Evolutionary conservation across 1,140 invertebrate genomes (phyloP).

Genomic region (Eulimnadia texana): DNA sequence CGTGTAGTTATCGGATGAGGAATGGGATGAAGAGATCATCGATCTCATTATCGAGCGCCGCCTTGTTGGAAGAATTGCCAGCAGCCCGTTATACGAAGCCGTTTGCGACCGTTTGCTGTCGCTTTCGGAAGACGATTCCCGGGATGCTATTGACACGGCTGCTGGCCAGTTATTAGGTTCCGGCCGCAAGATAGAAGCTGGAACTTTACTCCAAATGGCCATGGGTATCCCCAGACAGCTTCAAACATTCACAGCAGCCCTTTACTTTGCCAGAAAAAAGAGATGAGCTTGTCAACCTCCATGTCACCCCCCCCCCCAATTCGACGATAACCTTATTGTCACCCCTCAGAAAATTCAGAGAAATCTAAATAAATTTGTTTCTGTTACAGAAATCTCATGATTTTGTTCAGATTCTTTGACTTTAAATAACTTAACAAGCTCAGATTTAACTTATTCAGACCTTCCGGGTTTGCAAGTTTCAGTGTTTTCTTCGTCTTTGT

Average conservation of each 20-base stretch:
- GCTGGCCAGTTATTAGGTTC: background rate
- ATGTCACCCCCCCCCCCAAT: background rate
- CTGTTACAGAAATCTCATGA: no score
- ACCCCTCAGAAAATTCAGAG: no score
- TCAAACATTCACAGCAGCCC: background rate
- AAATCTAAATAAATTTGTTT: no score
- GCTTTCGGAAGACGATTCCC: background rate
- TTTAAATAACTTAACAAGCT: no score
- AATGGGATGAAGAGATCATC: constrained; percentile 8
- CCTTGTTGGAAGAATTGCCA: background rate
- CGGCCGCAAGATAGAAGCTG: background rate
- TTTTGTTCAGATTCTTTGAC: no score
- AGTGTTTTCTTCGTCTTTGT: no score
- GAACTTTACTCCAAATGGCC: background rate
- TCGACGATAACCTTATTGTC: background rate
- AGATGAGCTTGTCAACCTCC: constrained; percentile 1
- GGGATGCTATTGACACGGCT: background rate
- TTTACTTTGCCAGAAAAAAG: background rate
- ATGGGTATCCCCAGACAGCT: background rate
- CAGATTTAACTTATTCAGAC: no score
- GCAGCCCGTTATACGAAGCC: background rate
- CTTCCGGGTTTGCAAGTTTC: no score
- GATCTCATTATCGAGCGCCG: constrained; percentile 1
- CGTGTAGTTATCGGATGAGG: background rate
- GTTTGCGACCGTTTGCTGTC: background rate